phyloP scores from a whole-genome alignment of 2,888 invertebrate genomes.

The Melitaea athalia region DNA sequence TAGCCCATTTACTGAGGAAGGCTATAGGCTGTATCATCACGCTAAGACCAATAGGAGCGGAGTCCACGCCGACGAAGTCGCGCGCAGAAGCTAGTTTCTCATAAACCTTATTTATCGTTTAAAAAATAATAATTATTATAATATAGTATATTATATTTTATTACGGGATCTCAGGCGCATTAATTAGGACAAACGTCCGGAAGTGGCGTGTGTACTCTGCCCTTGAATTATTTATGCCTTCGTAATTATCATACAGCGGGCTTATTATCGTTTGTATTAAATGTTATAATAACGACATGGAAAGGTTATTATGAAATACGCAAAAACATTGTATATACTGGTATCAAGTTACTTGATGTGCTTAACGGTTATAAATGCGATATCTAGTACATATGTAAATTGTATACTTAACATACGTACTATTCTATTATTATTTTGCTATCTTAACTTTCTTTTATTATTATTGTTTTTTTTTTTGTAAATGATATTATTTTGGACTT shows the following conservation, averaged over 20 bases:
- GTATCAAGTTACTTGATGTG: background rate
- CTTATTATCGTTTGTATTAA: slow-evolving; percentile 79
- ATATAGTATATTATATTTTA: slow-evolving; percentile 7
- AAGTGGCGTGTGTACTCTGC: slow-evolving; percentile 74
- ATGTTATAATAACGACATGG: slow-evolving; percentile 72
- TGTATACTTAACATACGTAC: too few relatives aligned
- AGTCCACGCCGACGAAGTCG: too few relatives aligned
- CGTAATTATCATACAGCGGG: slow-evolving; percentile 77
- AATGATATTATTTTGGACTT: too few relatives aligned
- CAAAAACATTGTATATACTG: background rate
- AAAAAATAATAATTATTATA: slow-evolving; percentile 8
- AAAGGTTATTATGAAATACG: slow-evolving; percentile 20
- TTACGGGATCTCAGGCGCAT: slow-evolving; percentile 51
- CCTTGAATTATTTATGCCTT: slow-evolving; percentile 81
- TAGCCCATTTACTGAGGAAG: too few relatives aligned
- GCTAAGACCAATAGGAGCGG: too few relatives aligned
- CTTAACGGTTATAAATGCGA: background rate
- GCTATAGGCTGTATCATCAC: too few relatives aligned
- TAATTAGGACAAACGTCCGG: slow-evolving; percentile 72
- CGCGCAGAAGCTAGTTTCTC: too few relatives aligned
- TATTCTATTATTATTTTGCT: too few relatives aligned
- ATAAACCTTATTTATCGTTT: slow-evolving; percentile 15
- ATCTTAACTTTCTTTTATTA: too few relatives aligned
- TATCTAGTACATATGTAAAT: too few relatives aligned
- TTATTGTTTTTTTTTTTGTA: too few relatives aligned